Conservation (phyloP, 2,113 vertebrate species). For the Cavia porcellus region DNA sequence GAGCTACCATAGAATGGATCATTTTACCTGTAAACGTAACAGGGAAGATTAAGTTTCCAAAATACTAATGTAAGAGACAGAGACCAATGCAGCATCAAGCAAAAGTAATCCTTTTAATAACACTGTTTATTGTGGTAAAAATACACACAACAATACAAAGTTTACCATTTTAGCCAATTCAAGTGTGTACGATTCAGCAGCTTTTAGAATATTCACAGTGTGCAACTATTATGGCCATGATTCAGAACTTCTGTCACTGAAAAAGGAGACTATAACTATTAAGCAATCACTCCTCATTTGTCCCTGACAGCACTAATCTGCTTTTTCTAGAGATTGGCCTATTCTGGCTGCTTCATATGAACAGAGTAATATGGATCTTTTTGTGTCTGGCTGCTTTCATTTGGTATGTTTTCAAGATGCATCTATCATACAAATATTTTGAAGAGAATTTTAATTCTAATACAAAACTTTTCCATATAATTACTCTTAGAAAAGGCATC, state of each 20-base stretch:
- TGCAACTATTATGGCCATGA: neutral
- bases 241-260: slow-evolving; percentile 28
- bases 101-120: slow-evolving; percentile 51
- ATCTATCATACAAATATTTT: slow-evolving; percentile 1
- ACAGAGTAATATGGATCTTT: neutral
- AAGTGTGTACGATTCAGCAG: neutral
- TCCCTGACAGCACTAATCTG: neutral
- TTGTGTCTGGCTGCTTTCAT: slow-evolving; percentile 43
- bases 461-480: slow-evolving; percentile 15
- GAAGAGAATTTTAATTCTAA: slow-evolving; percentile 57
- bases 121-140: slow-evolving; percentile 55
- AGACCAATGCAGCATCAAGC: slow-evolving; percentile 36
- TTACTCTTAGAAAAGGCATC: slow-evolving; percentile 11
- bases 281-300: neutral
- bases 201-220: slow-evolving; percentile 53
- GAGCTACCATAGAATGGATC: slow-evolving; percentile 99
- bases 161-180: slow-evolving; percentile 49
- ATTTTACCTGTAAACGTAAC: slow-evolving; percentile 93
- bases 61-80: slow-evolving; percentile 33
- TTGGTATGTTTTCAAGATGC: slow-evolving; percentile 31
- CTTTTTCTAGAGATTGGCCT: neutral
- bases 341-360: neutral
- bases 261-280: slow-evolving; percentile 17
- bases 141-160: slow-evolving; percentile 17
- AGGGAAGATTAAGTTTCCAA: slow-evolving; percentile 62